A percentile compares a stretch with the other conserved stretches of the same genome.
phyloP scores from a whole-genome alignment of 2,888 invertebrate genomes.

The Mayetiola destructor region DNA sequence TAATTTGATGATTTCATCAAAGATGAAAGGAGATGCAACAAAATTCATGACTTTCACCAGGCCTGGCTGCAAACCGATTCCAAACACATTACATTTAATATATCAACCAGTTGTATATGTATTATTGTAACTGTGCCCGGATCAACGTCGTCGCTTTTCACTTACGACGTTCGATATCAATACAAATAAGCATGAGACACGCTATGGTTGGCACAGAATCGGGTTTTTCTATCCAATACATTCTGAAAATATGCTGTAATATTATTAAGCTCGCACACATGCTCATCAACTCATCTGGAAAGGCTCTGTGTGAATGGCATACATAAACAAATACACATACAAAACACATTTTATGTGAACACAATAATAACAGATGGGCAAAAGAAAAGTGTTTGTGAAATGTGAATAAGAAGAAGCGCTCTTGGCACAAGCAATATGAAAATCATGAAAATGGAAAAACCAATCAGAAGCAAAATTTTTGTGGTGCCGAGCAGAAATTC shows the following conservation, averaged over 20 bases:
- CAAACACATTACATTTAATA: neutral
- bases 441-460: slow-evolving; percentile 11
- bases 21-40: neutral
- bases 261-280: too few relatives aligned
- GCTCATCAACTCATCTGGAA: neutral
- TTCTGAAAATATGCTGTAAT: too few relatives aligned
- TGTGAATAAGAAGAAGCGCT: neutral
- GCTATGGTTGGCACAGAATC: too few relatives aligned
- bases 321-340: neutral
- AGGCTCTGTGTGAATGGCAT: too few relatives aligned
- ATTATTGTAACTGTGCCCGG: neutral
- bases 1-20: too few relatives aligned
- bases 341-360: neutral
- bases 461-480: slow-evolving; percentile 6
- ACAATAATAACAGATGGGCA: neutral
- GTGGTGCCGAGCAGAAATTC: slow-evolving; percentile 13
- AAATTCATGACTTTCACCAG: slow-evolving; percentile 3
- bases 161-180: too few relatives aligned
- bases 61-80: neutral
- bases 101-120: neutral
- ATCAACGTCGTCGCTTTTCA: neutral
- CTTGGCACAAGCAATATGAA: neutral
- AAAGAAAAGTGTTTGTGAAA: neutral
- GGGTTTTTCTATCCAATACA: too few relatives aligned
- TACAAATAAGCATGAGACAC: too few relatives aligned